Evolutionary conservation across 2,888 invertebrate genomes (phyloP), one percentile per base, ranked within the genome.

Genomic region (Corbicula japonica): DNA sequence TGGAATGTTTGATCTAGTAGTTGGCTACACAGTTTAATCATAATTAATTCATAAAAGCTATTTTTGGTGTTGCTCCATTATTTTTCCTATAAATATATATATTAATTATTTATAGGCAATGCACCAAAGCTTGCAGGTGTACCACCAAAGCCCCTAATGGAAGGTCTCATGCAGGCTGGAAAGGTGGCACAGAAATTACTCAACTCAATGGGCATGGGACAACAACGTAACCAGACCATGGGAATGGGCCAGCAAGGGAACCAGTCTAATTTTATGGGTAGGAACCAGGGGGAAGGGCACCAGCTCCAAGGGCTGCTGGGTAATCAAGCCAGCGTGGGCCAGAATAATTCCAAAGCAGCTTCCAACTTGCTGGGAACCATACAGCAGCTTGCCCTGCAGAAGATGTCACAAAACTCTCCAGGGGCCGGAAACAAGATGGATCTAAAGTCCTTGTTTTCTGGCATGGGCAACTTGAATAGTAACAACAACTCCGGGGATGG

Each of bases 291-390:
- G 2, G 23, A 50, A 28, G 30, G 44, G 2, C 10, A 28, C 26
- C 56, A 58, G 35, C 76, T 63, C 28, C 48, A 58, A 62, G 62
- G 74, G 46, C 65, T 82, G 32, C 62, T 79, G 4, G 82, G 82
- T 21, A 68, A 76, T 30, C 41, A 46, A 3, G 62, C 71, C 26
- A 68, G 34, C n/a, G 38, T 35, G 52, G 62, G 61, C 32, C 62
- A 26, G 34, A 73, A 74, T 38, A 73, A 41, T 21, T 44, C 56
- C 30, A 46, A 44, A 46, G 74, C 54, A 4, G 79, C 83, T 15
- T 69, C 84, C 12, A 83, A 83, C 41, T 84, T 86, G 21, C 80
- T 86, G 85, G 74, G 73, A 30, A 83, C 81, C 0, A 75, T 86
- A 44, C 82, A 86, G 46, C 69, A 75, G 10, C 58, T 84, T 28